Percentiles rank a stretch among this genome's conserved stretches.
Evolutionary conservation across 2,888 invertebrate genomes (phyloP).

Genomic region (Pandemis corylana): DNA sequence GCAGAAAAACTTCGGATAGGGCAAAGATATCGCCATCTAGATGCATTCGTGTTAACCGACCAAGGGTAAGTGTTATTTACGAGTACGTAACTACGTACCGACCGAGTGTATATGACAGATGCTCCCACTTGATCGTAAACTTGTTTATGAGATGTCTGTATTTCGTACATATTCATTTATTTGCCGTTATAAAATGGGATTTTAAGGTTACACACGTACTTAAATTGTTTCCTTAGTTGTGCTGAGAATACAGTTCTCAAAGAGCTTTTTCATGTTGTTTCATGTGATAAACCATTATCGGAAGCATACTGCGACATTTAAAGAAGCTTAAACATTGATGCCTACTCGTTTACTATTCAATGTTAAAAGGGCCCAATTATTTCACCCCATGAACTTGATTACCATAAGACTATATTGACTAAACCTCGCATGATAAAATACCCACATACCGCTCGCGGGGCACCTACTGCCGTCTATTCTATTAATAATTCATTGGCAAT

Average conservation of each 20-base stretch:
- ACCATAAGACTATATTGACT: not conserved
- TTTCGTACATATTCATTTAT: conserved; percentile 5
- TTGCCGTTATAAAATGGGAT: not conserved
- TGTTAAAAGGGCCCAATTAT: not conserved
- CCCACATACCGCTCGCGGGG: not conserved
- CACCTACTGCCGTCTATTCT: conserved; percentile 16
- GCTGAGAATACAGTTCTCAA: not conserved
- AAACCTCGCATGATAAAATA: not conserved
- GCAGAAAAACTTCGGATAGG: conserved; percentile 1
- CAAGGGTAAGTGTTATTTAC: conserved; percentile 24
- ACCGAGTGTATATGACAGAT: conserved; percentile 13
- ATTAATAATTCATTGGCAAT: conserved; percentile 37
- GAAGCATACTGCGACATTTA: too few relatives aligned
- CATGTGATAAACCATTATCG: not conserved
- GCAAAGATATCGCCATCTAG: conserved; percentile 12
- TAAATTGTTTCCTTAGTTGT: not conserved
- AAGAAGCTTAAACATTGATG: too few relatives aligned
- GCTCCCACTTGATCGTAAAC: conserved; percentile 14
- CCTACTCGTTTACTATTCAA: too few relatives aligned
- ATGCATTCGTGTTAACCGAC: conserved; percentile 28
- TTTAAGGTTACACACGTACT: not conserved
- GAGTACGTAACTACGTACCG: not conserved
- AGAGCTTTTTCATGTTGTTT: too few relatives aligned
- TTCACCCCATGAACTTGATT: not conserved
- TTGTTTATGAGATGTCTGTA: conserved; percentile 6